Base-by-base conservation (phyloP, 2,113 vertebrate species). In the Rattus rattus region DNA sequence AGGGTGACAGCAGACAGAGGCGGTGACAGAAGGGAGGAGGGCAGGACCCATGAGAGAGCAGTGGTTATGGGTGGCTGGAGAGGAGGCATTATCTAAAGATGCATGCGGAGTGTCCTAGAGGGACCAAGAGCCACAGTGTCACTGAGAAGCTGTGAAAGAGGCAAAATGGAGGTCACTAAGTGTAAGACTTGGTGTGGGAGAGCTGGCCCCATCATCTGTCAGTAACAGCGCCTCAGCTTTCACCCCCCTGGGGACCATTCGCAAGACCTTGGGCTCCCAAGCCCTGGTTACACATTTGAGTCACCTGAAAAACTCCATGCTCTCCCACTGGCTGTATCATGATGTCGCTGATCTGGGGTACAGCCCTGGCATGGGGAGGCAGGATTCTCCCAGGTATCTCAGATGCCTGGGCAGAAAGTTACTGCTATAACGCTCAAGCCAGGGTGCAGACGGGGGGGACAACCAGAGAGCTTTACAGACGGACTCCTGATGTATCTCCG, bases 91-190 rank as follows among this genome's bases (percentile, higher is more conserved):
- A 16, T 33, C 52, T 36, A 10, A 47, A 76, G 30, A 49, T 16
- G 14, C 7, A 0, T 24, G 33, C 22, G 17, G n/a, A 0, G 16
- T 36, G n/a, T 56, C 61, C 69, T 4, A 0, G 26, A 76, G 69
- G 39, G 19, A 56, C 49, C 7, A 24, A 39, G 56, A 67, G 49
- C 56, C 91, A 61, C 8, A 43, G 52, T 28, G 54, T 92, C 49
- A 43, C 7, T 70, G 61, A 33, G 52, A 33, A 63, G 2, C 20
- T 33, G n/a, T 19, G 52, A 20, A 22, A 72, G 28, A 96, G 54
- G 39, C 22, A 43, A 80, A 26, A 6, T 12, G 19, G 47, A 52
- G 33, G 24, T n/a, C 43, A 56, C 30, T 36, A 14, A 16, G 36
- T 73, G 30, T 7, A 0, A 81, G 20, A 81, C 49, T 43, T 36